Base-by-base conservation (phyloP, 2,113 vertebrate species). In the Meleagris gallopavo region DNA sequence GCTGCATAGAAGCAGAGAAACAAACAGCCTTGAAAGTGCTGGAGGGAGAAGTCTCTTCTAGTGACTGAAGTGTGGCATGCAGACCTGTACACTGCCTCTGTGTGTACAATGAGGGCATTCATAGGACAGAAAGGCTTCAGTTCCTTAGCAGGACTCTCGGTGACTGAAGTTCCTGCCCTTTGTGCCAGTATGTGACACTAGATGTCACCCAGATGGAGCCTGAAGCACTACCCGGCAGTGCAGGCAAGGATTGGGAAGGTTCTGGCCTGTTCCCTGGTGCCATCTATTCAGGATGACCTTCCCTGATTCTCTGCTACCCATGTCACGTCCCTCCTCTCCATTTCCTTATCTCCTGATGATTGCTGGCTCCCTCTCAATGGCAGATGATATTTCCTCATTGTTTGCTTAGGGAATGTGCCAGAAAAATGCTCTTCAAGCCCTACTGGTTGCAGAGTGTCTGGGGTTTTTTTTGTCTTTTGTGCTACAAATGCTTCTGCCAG, bases 91-190 rank as follows among this genome's bases (percentile, higher is more conserved):
- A 0, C 67, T 64, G 36, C n/a, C 70, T 73, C 48, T 78, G 38
- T 36, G 41, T 0, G 0, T 55, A 89, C 38, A 95, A 95, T 64
- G 76, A 55, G 24, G 61, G 29, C 40, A 92, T 86, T 96, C 76
- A 91, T 11, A 22, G 50, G 38, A 43, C 29, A 54, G 67, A 54
- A 58, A 46, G 48, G 41, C 54, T 92, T 76, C 14, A 8, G 55
- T 83, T 58, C 86, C 77, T 45, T 48, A 62, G 41, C 71, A 2
- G 0, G 45, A 29, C 38, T 7, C 22, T 30, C 81, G 69, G 57
- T 86, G 88, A 88, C 64, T 85, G 65, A 85, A 87, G 38, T 64
- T 71, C 67, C 79, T 87, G 58, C 76, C 61, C 41, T 94, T 77
- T 0, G 0, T 67, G 82, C 86, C 64, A 83, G 36, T 36, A 38